Evolutionary conservation across 2,888 invertebrate species (phyloP), one percentile per base, ranked within the genome.

Genomic region (Merodon equestris): DNA sequence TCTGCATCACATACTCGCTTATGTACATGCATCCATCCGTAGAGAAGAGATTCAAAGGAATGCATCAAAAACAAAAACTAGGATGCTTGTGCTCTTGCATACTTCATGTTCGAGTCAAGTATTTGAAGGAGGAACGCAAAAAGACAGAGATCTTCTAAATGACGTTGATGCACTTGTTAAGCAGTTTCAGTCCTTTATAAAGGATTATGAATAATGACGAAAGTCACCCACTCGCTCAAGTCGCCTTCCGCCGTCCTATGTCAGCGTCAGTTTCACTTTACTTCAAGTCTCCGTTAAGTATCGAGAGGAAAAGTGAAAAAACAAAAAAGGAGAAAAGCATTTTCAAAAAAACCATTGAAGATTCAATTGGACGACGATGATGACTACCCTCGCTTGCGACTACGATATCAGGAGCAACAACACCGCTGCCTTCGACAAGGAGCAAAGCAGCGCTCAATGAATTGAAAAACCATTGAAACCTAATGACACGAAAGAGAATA

Each of bases 401-500:
- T 34, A 58, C 64, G 18, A 50, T n/a, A 48, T 17, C 51, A 45
- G 54, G 18, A 19, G 34, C 57, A 18, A 19, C 44, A 44, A 5
- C 45, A n/a, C 10, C 34, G 34, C 14, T 17, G 50, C 34, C 47
- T 38, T n/a, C 57, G 42, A 40, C 70, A 68, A 57, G 45, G 38
- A 68, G 44, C 45, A 70, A 66, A 51, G 58, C 60, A 64, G 60
- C 79, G 79, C 73, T 57, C 79, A 74, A 79, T 70, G 79, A 79
- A 79, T 79, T 79, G 79, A 77, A 73, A 87, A 87, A 85, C 86
- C 86, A 87, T 87, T 87, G 84, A 86, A 86, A 86, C 85, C 87
- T 87, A 87, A 87, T 87, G 87, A 87, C 85, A 86, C 84, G 87
- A 86, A 86, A 87, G 87, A 87, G 87, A 87, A 87, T 87, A 87